Base-by-base conservation (phyloP, 53 echinoderm and acorn worm species). In the Arbacia lixula region DNA sequence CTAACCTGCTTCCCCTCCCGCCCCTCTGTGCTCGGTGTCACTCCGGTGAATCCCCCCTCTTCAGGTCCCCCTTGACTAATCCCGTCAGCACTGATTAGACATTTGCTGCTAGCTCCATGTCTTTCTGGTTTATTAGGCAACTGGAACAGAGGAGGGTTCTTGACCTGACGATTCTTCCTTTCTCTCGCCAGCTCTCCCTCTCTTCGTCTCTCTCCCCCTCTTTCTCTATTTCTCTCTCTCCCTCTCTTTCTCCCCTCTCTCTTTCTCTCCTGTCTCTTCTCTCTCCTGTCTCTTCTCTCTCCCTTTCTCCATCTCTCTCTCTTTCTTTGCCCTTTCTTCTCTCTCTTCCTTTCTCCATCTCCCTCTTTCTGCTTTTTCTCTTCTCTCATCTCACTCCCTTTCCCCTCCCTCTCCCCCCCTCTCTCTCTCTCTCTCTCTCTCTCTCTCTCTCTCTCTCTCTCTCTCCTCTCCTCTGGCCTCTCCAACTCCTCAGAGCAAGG, bases 71-170 rank as follows among this genome's bases (percentile, higher is more conserved):
- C 26, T 27, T 10, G 30, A 33, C 82, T 81, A 81, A 81, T 81
- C 82, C 39, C 43, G 63, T 81, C 82, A 81, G 30, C 64, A 33
- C 16, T 63, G 42, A 81, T 81, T 61, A 81, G 64, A 63, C 12
- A 22, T 46, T 63, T 63, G 82, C 82, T 81, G 82, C 62, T 30
- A 46, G 82, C 82, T 63, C n/a, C n/a, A n/a, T n/a, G n/a, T n/a
- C 64, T 63, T 81, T 81, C 82, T 81, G 82, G 38, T 63, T 81
- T 81, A 63, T 81, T 81, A 81, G 64, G 62, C 82, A 81, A 81
- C 82, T 81, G 62, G 82, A 63, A 31, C 82, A 32, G 6, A 11
- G 41, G 34, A 43, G 82, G 82, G 82, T 81, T 81, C 64, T 81
- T 81, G 82, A 81, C 82, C 82, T 38, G 28, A 6, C 74, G 12